Evolutionary conservation across 2,888 invertebrate genomes (phyloP), one percentile per base, ranked within the genome.

Genomic region (Asteroscopus sphinx): DNA sequence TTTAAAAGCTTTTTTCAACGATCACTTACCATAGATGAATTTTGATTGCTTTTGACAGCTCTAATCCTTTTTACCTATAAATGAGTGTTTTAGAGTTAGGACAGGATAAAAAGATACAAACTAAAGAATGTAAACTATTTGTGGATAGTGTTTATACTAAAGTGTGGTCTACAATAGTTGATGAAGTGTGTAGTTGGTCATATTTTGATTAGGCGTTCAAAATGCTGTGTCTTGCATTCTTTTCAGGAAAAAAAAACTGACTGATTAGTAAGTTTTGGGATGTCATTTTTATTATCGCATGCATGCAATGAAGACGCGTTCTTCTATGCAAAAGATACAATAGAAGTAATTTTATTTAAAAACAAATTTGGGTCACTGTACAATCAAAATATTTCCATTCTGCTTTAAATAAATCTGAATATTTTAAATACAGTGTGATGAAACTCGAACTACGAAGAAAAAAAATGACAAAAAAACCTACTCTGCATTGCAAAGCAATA

Each of bases 51-150:
- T 74, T 67, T 65, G n/a, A 77, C 82, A 66, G 83, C 84, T 81
- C 77, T 92, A 92, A 56, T 92, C 90, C 73, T 79, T 86, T 91
- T 92, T 92, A 90, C 92, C 92, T 92, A 92, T 82, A 91, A 91
- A 82, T 60, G 61, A 76, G 63, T 65, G 62, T 60, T 17, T 52
- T 44, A n/a, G 44, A 26, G 66, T 73, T 69, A 75, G 52, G 46
- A 53, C 42, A 45, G 32, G 48, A 37, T 54, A 48, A 47, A 48
- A 17, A 51, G 21, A 30, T 49, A 74, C 36, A 12, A 48, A 42
- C 51, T 51, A 55, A 33, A 48, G 3, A 30, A 28, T 21, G 37
- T 9, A 32, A 7, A 32, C 55, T 59, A 70, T 37, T 55, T 52
- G 11, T 72, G 54, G n/a, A n/a, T 56, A 59, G 59, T 45, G 41